Percentiles rank a stretch among this genome's conserved stretches.
These are phyloP conservation scores for Drosophila sproati DNA, from an alignment of 1,140 invertebrate genomes.

Conservation along the genomic window DNA sequence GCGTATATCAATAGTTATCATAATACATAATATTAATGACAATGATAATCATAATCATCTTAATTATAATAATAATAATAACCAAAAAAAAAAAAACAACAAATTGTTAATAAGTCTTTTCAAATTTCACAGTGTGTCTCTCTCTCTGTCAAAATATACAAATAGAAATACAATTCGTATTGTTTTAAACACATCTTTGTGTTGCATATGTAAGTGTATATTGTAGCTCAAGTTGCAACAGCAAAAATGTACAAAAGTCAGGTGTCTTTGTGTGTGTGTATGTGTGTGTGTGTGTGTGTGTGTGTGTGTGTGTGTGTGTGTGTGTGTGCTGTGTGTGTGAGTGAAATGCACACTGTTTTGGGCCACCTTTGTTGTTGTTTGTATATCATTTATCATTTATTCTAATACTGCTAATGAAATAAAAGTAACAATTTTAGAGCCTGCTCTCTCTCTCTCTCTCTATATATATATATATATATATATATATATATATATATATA, in stretches of 20 bases:
- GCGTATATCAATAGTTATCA: conserved; percentile 40
- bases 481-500: background rate
- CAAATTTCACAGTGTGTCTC: conserved; percentile 81
- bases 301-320: conserved; percentile 34
- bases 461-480: background rate
- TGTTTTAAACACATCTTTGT: background rate
- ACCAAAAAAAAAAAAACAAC: conserved; percentile 65
- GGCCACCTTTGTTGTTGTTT: background rate
- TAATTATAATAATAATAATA: conserved; percentile 54
- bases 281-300: conserved; percentile 34
- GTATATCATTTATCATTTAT: background rate
- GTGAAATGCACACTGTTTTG: conserved; percentile 14
- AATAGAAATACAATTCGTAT: conserved; percentile 61
- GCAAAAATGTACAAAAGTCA: conserved; percentile 45
- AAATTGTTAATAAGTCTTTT: conserved; percentile 81
- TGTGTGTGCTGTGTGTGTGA: conserved; percentile 30
- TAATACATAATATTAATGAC: conserved; percentile 36
- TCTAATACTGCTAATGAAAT: conserved; percentile 21
- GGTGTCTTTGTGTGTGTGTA: conserved; percentile 28
- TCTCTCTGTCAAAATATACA: conserved; percentile 65
- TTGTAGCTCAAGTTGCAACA: conserved; percentile 65
- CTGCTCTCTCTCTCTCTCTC: conserved; percentile 28
- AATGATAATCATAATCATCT: conserved; percentile 50
- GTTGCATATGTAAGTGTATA: conserved; percentile 1
- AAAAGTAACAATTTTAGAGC: conserved; percentile 30